Base-by-base conservation (phyloP, 92 coral and sea anemone species). In the Actinernus sp. region DNA sequence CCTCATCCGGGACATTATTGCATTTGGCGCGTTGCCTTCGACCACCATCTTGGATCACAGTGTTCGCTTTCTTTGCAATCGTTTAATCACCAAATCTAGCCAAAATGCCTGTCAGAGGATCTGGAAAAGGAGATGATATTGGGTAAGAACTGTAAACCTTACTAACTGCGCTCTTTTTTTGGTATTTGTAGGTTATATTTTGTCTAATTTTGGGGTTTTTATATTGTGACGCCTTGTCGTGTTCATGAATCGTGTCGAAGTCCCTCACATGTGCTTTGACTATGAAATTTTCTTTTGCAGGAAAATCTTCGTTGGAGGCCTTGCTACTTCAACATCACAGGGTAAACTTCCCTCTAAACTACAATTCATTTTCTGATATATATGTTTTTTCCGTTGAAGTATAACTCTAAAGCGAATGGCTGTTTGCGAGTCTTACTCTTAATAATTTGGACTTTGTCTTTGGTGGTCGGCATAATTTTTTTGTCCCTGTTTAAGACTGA, bases 291-390 rank as follows among this genome's bases (percentile, higher is more conserved):
- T 70, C 23, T 14, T 66, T 63, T 67, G 31, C 74, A 93, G 98
- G 28, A 93, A 93, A 93, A 73, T 93, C 45, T 93, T 93, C 67
- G 98, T 93, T 46, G 98, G 98, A 30, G 98, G 98, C 18, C 67
- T 93, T 59, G 81, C 85, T 10, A 84, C 88, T 47, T 74, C 57
- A 20, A 93, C 98, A 14, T 65, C 68, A 7, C 74, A 67, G 74
- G 98, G 98, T 93, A 73, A 30, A 81, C 48, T 47, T 1, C 30
- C 10, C 32, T 1, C 26, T 1, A 29, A 4, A 34, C 12, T 31
- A 7, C 14, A 7, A 14, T 6, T 45, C 22, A 23, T 34, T 34
- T 34, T 34, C 14, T 34, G 14, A 6, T 34, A 6, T 34, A 34
- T 6, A 34, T 6, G 41, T 6, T 14, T 34, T 34, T n/a, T n/a